Base-by-base conservation (phyloP, 2,113 vertebrate genomes). In the Rhombomys opimus region DNA sequence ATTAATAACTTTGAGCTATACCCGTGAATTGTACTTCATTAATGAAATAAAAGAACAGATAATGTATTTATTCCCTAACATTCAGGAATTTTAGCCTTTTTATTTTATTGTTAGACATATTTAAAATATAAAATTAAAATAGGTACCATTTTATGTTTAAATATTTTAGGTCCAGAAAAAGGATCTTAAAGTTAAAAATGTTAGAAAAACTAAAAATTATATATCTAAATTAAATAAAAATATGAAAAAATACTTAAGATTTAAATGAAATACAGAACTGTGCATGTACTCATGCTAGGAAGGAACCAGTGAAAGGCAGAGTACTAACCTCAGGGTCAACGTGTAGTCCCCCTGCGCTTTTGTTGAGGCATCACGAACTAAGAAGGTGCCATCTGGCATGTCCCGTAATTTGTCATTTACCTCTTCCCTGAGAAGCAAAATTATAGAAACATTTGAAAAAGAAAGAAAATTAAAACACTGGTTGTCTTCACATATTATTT, bases 281-380 rank as follows among this genome's bases (percentile, higher is more conserved):
- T 75, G 11, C 70, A 27, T 75, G 65, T 72, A 70, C 14, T 9
- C 46, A 90, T 23, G 20, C 32, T 54, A 90, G 22, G 46, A 81
- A 4, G 73, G 52, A 12, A 63, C 25, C n/a, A 92, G 50, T 25
- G n/a, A 95, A 90, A 92, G 73, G 61, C 57, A 57, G 18, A 87
- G 61, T 15, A 96, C 98, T 98, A 95, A 99, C 99, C 99, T 98
- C 90, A 99, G 97, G 0, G 99, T 99, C 98, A 99, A 98, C 15
- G 99, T 99, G 91, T 99, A 99, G 98, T 99, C 99, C 96, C 99
- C 99, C 94, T 99, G 99, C 98, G 99, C 98, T 98, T 99, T 99
- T 95, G 99, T 99, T 57, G 99, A 99, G 41, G 99, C 99, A 90
- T 99, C 99, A 1, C 99, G 99, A 87, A 99, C 99, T 98, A 99